A percentile compares a stretch with the other conserved stretches of the same genome.
Evolutionary conservation across 53 echinoderm and acorn worm species (phyloP).

Genomic region (Antedon mediterranea): DNA sequence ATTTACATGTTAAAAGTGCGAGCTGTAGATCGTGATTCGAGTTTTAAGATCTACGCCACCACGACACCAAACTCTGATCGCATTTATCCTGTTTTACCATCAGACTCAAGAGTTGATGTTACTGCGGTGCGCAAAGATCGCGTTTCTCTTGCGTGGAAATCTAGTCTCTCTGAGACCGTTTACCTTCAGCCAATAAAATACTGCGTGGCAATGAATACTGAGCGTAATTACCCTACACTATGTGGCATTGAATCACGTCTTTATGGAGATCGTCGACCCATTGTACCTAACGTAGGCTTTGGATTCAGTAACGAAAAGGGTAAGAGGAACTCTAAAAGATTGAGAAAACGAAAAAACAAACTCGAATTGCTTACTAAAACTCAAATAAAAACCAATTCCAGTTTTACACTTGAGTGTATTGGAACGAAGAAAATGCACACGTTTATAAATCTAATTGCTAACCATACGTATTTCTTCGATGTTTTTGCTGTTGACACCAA

Average conservation of each 20-base stretch:
- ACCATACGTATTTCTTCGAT: conserved; percentile 62
- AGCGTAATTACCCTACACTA: conserved; percentile 70
- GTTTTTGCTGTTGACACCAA: conserved; percentile 72
- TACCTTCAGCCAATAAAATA: conserved; percentile 62
- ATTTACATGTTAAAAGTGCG: conserved; percentile 63
- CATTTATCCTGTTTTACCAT: conserved; percentile 67
- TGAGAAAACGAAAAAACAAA: conserved; percentile 18
- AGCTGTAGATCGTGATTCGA: conserved; percentile 36
- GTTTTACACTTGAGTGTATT: conserved; percentile 69
- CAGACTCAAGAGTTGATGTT: conserved; percentile 72
- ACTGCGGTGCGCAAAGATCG: conserved; percentile 61
- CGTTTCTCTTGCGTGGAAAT: conserved; percentile 79
- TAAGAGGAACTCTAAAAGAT: conserved; percentile 5
- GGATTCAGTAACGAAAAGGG: conserved; percentile 39
- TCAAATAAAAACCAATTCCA: conserved; percentile 8
- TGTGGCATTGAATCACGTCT: conserved; percentile 63
- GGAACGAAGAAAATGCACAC: conserved; percentile 82
- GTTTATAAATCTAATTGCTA: conserved; percentile 66
- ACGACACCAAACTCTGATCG: conserved; percentile 89
- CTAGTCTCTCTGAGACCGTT: conserved; percentile 63
- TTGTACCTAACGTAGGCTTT: conserved; percentile 32
- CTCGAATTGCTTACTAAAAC: background rate
- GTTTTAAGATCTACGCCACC: conserved; percentile 66
- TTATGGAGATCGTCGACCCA: conserved; percentile 25
- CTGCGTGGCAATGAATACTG: conserved; percentile 67